Evolutionary conservation across 37 sponge, comb jelly and placozoan species (phyloP).

Genomic region (Ianthella basta): DNA sequence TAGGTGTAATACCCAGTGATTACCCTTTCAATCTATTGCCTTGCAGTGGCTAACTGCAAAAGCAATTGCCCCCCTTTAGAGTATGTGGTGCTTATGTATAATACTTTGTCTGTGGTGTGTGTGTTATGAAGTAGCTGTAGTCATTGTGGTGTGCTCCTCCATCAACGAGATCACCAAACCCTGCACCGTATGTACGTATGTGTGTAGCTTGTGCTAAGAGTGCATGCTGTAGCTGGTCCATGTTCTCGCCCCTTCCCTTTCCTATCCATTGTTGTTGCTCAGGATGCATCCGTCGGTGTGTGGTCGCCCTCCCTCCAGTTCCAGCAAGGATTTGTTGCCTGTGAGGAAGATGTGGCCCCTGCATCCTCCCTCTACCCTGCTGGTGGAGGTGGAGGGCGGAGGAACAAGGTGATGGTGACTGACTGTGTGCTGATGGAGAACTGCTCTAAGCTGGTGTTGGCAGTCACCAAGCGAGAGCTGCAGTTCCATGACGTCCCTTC

Average conservation of each 20-base stretch:
- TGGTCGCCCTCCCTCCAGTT: conserved; percentile 66
- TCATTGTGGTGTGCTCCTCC: too few relatives aligned
- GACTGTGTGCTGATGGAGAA: conserved; percentile 77
- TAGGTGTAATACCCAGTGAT: too few relatives aligned
- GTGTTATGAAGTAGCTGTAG: not conserved
- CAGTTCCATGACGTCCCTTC: conserved; percentile 86
- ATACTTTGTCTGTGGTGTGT: not conserved
- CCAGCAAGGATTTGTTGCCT: conserved; percentile 39
- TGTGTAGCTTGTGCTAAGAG: too few relatives aligned
- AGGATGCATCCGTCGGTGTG: conserved; percentile 69
- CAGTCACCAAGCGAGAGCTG: conserved; percentile 87
- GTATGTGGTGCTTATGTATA: too few relatives aligned
- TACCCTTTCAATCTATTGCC: too few relatives aligned
- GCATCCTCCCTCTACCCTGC: not conserved
- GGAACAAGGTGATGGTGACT: conserved; percentile 76
- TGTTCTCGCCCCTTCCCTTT: too few relatives aligned
- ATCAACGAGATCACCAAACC: too few relatives aligned
- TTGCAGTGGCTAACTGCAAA: too few relatives aligned
- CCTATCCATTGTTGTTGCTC: not conserved
- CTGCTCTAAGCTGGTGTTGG: conserved; percentile 85
- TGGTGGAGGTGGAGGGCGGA: not conserved
- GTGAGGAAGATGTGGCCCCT: conserved; percentile 22
- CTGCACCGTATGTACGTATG: too few relatives aligned
- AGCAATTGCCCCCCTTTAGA: too few relatives aligned
- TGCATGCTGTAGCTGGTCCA: too few relatives aligned